Evolutionary conservation across 2,888 invertebrate genomes (phyloP).

Genomic region (Andricus quercusramuli): DNA sequence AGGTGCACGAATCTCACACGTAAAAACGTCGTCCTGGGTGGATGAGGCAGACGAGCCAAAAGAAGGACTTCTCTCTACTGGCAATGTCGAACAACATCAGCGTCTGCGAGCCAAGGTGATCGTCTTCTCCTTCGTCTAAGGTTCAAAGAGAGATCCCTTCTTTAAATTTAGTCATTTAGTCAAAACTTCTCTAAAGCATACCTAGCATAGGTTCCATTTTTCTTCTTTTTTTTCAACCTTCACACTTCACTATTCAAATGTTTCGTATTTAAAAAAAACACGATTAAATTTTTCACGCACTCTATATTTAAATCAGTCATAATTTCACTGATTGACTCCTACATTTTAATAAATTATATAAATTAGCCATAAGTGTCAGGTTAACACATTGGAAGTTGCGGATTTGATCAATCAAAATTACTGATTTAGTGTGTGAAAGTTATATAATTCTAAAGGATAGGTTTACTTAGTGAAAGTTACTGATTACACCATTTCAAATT

Average conservation of each 20-base stretch:
- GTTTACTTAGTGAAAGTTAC: too few species aligned
- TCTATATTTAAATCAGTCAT: background rate
- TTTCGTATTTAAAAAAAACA: background rate
- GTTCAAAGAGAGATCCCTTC: slow-evolving; percentile 6
- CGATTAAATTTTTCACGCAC: background rate
- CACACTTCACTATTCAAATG: background rate
- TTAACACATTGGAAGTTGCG: too few species aligned
- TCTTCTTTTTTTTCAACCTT: background rate
- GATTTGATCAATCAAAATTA: too few species aligned
- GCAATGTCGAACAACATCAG: slow-evolving; percentile 55
- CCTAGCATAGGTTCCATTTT: background rate
- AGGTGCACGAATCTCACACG: slow-evolving; percentile 55
- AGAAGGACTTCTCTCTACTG: slow-evolving; percentile 57
- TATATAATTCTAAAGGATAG: too few species aligned
- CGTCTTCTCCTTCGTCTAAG: slow-evolving; percentile 47
- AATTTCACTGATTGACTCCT: too few species aligned
- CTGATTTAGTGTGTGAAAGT: too few species aligned
- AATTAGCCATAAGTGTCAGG: too few species aligned
- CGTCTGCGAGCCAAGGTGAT: slow-evolving; percentile 56
- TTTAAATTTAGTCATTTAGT: slow-evolving; percentile 4
- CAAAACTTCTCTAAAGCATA: background rate
- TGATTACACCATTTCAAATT: too few species aligned
- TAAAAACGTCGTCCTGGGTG: slow-evolving; percentile 54
- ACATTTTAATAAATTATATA: too few species aligned
- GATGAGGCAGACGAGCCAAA: slow-evolving; percentile 57